A percentile compares a stretch with the other conserved stretches of the same genome.
These are phyloP conservation scores for Theristicus caerulescens DNA, from an alignment of 2,113 vertebrate species.

Conservation along the genomic window DNA sequence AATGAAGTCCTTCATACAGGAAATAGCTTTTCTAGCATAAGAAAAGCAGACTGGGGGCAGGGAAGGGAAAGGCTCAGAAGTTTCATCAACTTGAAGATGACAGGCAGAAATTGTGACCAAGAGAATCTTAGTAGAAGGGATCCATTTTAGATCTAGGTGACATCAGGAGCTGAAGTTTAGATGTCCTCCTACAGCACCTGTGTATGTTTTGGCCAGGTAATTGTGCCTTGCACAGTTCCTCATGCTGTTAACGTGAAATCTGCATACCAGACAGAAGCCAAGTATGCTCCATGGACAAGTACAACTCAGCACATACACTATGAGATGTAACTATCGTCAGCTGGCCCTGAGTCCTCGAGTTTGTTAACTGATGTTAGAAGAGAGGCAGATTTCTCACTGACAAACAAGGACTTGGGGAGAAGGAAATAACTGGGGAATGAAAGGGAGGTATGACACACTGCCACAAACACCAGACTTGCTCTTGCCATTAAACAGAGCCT, in stretches of 20 bases:
- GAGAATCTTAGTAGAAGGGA: neutral
- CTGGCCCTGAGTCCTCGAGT: rapidly evolving
- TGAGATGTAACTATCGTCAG: neutral
- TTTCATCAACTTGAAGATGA: neutral
- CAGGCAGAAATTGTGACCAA: neutral
- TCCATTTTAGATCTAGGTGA: neutral
- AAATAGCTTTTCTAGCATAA: neutral
- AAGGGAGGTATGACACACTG: neutral
- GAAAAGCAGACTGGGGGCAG: neutral
- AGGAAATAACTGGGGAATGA: neutral
- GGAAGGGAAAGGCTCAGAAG: neutral
- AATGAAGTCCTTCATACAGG: neutral
- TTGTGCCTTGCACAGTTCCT: neutral
- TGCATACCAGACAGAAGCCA: neutral
- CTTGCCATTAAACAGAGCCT: neutral
- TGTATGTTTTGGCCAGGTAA: neutral
- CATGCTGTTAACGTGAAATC: neutral
- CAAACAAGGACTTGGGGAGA: neutral
- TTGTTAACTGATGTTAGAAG: neutral
- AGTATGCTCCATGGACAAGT: neutral
- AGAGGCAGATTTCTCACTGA: neutral
- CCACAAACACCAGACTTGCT: neutral
- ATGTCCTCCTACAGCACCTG: neutral
- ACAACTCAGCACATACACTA: neutral
- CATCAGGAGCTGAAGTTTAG: neutral